Conservation (phyloP, 2,113 vertebrate species). For the Carollia perspicillata region DNA sequence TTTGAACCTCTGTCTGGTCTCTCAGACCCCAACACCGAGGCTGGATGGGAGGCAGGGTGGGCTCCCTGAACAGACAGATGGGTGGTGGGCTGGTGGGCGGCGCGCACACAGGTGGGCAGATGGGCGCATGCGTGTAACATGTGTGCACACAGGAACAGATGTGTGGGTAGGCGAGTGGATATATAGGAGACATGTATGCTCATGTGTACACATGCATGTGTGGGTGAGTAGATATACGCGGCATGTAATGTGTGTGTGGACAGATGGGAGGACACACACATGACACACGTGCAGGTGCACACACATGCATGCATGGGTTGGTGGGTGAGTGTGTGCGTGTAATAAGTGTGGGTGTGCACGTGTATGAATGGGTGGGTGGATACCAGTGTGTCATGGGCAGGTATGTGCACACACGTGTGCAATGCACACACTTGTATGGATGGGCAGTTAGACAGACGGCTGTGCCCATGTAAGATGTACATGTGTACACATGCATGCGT, state of each 20-base stretch:
- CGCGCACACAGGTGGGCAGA: background rate
- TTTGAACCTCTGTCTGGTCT: background rate
- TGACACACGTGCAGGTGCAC: background rate
- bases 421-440: background rate
- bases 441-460: background rate
- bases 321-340: no score
- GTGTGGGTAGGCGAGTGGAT: background rate
- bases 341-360: background rate
- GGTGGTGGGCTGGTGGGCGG: background rate
- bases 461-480: background rate
- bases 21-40: background rate
- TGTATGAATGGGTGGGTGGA: fast-evolving
- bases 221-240: fast-evolving
- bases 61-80: fast-evolving
- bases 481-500: background rate
- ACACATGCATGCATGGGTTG: no score
- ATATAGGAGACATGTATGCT: fast-evolving
- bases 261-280: no score
- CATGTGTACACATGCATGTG: background rate
- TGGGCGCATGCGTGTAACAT: background rate
- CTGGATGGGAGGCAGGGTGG: fast-evolving
- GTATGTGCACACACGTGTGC: background rate
- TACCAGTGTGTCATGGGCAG: no score
- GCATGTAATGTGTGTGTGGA: background rate
- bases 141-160: background rate